Conservation (phyloP, 2,888 invertebrate species). For the Tiliacea aurago region DNA sequence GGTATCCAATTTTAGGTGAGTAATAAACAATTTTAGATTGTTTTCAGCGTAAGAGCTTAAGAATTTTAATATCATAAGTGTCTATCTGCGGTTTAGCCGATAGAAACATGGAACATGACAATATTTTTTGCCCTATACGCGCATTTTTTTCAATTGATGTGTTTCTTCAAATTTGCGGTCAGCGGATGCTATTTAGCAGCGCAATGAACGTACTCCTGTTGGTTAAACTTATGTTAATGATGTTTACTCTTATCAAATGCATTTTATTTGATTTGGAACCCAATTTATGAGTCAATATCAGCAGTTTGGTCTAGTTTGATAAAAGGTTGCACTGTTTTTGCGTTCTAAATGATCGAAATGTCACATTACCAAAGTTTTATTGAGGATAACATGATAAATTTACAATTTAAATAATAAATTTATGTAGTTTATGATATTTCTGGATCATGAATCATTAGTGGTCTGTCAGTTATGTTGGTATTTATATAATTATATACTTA, state of each 20-base stretch:
- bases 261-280: conserved; percentile 13
- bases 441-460: conserved; percentile 25
- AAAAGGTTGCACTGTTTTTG: conserved; percentile 15
- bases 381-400: conserved; percentile 12
- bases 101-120: conserved; percentile 55
- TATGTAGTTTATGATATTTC: conserved; percentile 7
- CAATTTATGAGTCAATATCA: conserved; percentile 5
- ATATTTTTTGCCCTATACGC: conserved; percentile 64
- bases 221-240: conserved; percentile 33
- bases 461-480: background rate
- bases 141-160: conserved; percentile 72
- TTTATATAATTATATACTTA: background rate
- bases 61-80: conserved; percentile 31
- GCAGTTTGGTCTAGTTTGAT: conserved; percentile 15
- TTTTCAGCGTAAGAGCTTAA: conserved; percentile 37
- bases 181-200: conserved; percentile 60
- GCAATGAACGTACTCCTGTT: conserved; percentile 65
- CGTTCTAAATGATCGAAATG: conserved; percentile 9
- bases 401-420: conserved; percentile 8
- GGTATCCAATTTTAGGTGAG: conserved; percentile 86
- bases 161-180: conserved; percentile 70
- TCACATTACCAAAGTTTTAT: conserved; percentile 14
- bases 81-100: conserved; percentile 15
- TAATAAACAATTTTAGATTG: conserved; percentile 66
- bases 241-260: conserved; percentile 31